These are phyloP conservation scores for Zaprionus obscuricornis DNA, from an alignment of 2,888 invertebrate genomes.

Conservation along the genomic window DNA sequence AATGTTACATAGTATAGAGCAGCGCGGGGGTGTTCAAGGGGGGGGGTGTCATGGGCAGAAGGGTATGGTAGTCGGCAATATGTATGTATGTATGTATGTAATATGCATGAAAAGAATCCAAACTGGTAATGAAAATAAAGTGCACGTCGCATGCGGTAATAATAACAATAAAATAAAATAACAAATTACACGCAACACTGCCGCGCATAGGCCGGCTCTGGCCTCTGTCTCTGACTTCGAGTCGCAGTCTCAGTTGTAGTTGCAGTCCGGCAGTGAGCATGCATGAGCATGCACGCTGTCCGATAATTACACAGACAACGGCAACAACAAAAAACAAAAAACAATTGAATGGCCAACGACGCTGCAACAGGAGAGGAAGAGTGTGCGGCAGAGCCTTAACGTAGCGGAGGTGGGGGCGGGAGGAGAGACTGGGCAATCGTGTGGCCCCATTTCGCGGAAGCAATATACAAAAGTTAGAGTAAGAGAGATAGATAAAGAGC, in stretches of 20 bases:
- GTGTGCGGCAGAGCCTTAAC: too few relatives aligned
- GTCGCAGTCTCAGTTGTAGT: slow-evolving; percentile 19
- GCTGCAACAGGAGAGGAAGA: slow-evolving; percentile 6
- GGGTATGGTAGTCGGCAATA: too few relatives aligned
- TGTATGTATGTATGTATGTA: slow-evolving; percentile 62
- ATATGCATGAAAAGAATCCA: slow-evolving; percentile 75
- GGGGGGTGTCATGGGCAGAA: too few relatives aligned
- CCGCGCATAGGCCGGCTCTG: slow-evolving; percentile 44
- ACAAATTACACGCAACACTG: slow-evolving; percentile 82
- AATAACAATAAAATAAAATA: slow-evolving; percentile 82
- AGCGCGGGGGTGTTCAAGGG: too few relatives aligned
- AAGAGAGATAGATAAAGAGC: slow-evolving; percentile 6
- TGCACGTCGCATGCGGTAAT: slow-evolving; percentile 80
- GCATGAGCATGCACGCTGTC: slow-evolving; percentile 58
- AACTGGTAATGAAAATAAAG: slow-evolving; percentile 79
- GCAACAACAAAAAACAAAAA: slow-evolving; percentile 36
- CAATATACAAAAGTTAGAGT: slow-evolving; percentile 3
- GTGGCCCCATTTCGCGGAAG: slow-evolving; percentile 64
- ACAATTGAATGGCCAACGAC: slow-evolving; percentile 51
- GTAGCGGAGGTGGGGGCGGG: too few relatives aligned
- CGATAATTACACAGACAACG: slow-evolving; percentile 70
- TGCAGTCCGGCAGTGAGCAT: slow-evolving; percentile 31
- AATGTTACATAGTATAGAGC: slow-evolving; percentile 60
- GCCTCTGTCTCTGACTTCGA: slow-evolving; percentile 3
- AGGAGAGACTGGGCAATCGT: slow-evolving; percentile 39